These are phyloP conservation scores for Excalfactoria chinensis DNA, from an alignment of 2,113 vertebrate genomes.

Conservation along the genomic window DNA sequence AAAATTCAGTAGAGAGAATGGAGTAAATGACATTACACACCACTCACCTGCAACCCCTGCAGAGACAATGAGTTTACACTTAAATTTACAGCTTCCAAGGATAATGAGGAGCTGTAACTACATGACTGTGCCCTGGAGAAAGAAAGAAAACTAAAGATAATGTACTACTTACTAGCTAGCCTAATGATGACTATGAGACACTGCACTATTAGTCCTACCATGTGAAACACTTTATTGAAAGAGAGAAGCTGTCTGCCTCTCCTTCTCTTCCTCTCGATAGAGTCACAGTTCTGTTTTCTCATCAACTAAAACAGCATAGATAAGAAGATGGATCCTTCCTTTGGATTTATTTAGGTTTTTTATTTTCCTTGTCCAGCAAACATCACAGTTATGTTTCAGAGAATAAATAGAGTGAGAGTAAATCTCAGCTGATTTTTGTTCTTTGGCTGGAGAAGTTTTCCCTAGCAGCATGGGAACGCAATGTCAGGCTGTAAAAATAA, in stretches of 20 bases:
- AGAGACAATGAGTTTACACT: conserved; percentile 57
- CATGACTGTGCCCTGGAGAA: conserved; percentile 53
- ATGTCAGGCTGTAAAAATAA: conserved; percentile 32
- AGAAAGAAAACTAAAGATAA: conserved; percentile 50
- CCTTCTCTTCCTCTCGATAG: neutral
- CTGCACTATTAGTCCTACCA: neutral
- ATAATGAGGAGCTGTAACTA: conserved; percentile 31
- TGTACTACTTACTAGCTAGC: conserved; percentile 26
- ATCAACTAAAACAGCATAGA: neutral
- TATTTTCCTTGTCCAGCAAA: neutral
- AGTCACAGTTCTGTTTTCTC: conserved; percentile 25
- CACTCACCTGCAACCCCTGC: conserved; percentile 42
- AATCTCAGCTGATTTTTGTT: conserved; percentile 30
- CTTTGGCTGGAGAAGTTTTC: conserved; percentile 42
- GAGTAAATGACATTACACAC: conserved; percentile 16
- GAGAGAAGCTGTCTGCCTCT: neutral
- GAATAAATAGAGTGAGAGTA: conserved; percentile 12
- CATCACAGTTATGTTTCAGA: neutral
- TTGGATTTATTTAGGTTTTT: neutral
- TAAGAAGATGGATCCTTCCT: neutral
- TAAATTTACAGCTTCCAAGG: conserved; percentile 34
- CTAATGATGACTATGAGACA: conserved; percentile 40
- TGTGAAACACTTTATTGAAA: conserved; percentile 44
- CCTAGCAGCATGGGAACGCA: neutral
- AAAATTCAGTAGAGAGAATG: neutral